Evolutionary conservation across 2,888 invertebrate species (phyloP), one percentile per base, ranked within the genome.

Genomic region (Ormyrus nitidulus): DNA sequence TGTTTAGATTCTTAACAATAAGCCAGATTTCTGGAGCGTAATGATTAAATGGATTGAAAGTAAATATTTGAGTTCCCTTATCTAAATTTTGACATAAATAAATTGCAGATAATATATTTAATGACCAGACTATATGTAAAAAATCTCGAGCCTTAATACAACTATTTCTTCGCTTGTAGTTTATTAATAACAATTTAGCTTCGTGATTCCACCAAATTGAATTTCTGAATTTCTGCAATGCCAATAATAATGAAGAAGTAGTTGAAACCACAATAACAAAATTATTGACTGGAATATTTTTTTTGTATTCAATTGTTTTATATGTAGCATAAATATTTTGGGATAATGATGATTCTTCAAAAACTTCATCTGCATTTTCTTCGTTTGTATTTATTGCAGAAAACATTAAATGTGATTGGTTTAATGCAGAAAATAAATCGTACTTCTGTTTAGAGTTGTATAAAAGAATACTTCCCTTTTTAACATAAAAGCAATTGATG

Each of bases 121-220:
- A 69, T 46, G 9, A 9, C 68, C 68, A 68, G 44, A 68, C 54
- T 11, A 19, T n/a, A 48, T 58, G 7, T 13, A 69, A 56, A 48
- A 58, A 69, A 7, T 6, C 34, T 13, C 13, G 13, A 48, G 48
- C 44, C 46, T 46, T 46, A 5, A 9, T 19, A 13, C 68, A 69
- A 48, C 13, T 13, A 13, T 11, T 58, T 13, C 56, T 51, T 19
- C 19, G 19, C 9, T 56, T 19, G n/a, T 7, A 11, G n/a, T 44
- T 68, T 34, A 69, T 13, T 2, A 69, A n/a, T n/a, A 69, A 19
- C 2, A 69, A 19, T 19, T 5, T 46, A 13, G 46, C 69, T 48
- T 69, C 56, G 6, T 58, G 69, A 48, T 69, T 69, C 69, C 69
- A 69, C 56, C 69, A 69, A 48, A 69, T 58, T 5, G 69, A 69